A percentile compares a stretch with the other conserved stretches of the same genome.
These are phyloP conservation scores for Scaptodrosophila lebanonensis DNA, from an alignment of 1,140 invertebrate species.

Conservation along the genomic window DNA sequence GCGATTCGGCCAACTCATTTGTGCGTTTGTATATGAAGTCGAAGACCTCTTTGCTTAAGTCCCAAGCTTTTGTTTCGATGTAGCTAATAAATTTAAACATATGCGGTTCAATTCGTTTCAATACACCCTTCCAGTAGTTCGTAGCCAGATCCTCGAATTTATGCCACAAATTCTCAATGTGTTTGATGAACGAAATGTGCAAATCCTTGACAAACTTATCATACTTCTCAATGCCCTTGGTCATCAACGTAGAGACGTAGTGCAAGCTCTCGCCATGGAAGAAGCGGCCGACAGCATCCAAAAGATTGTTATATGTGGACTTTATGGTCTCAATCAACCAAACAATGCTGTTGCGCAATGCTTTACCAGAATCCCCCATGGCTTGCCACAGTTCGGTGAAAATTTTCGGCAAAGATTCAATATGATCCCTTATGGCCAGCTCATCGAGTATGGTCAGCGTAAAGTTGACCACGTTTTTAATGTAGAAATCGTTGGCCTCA, in stretches of 20 bases:
- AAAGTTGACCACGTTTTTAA: slow-evolving; percentile 85
- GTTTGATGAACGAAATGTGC: slow-evolving; percentile 86
- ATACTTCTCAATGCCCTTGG: slow-evolving; percentile 84
- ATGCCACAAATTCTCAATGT: slow-evolving; percentile 85
- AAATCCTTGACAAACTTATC: slow-evolving; percentile 87
- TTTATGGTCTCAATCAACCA: slow-evolving; percentile 87
- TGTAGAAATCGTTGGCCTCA: slow-evolving; percentile 88
- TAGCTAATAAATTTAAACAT: slow-evolving; percentile 87
- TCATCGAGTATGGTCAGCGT: slow-evolving; percentile 85
- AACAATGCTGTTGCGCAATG: slow-evolving; percentile 84
- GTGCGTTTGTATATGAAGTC: slow-evolving; percentile 89
- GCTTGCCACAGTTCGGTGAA: slow-evolving; percentile 88
- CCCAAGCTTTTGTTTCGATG: slow-evolving; percentile 84
- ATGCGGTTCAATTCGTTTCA: slow-evolving; percentile 85
- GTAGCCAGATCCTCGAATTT: slow-evolving; percentile 81
- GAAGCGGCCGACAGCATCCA: slow-evolving; percentile 82
- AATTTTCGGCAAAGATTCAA: slow-evolving; percentile 86
- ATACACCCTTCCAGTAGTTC: slow-evolving; percentile 83
- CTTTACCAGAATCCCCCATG: slow-evolving; percentile 88
- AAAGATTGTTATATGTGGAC: slow-evolving; percentile 82
- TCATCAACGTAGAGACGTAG: slow-evolving; percentile 82
- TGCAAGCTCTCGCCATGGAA: slow-evolving; percentile 85
- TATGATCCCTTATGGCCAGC: slow-evolving; percentile 85
- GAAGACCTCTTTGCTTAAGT: slow-evolving; percentile 84
- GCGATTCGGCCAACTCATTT: slow-evolving; percentile 86